Base-by-base conservation (phyloP, 2,113 vertebrate genomes). In the Tapirus terrestris region DNA sequence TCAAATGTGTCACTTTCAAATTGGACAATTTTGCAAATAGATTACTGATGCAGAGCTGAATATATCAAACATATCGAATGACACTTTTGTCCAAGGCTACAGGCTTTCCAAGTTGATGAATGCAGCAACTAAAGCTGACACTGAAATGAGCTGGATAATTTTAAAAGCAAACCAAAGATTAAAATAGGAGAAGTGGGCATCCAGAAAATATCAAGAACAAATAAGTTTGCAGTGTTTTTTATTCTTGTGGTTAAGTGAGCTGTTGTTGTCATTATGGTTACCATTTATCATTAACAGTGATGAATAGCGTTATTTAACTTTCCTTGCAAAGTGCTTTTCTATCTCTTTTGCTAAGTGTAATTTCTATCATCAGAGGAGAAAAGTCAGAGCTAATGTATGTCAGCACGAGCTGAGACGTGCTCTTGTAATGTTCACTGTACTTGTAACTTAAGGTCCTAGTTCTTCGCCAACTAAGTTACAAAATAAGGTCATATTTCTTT, bases 1-100 rank as follows among this genome's bases (percentile, higher is more conserved):
- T 98, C 91, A 96, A 58, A 89, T 80, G 97, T 98, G 73, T 97
- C 92, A 97, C 73, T 98, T 98, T 31, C 36, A 97, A 98, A 98
- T 70, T 96, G 94, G 94, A 91, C 80, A 96, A 95, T 88, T 98
- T 97, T 97, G 81, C 97, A 98, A 98, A 92, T 18, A 97, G 96
- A 95, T 97, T 96, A 95, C 92, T 97, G 85, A 96, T 84, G 72
- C 29, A 29, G 92, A 82, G 70, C 14, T 25, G 67, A 95, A 75
- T 83, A 67, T 73, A 89, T 82, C 92, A 92, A 97, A 97, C 63
- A 91, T 0, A 1, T 20, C 43, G 18, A 84, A 96, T 60, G 67
- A 86, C 91, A 56, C 8, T 1, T 75, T 86, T 79, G 45, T 91
- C 95, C 27, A 16, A 58, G 89, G 76, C 75, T 97, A 27, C 5